Evolutionary conservation across 2,888 invertebrate species (phyloP).

Genomic region (Stenodema calcarata): DNA sequence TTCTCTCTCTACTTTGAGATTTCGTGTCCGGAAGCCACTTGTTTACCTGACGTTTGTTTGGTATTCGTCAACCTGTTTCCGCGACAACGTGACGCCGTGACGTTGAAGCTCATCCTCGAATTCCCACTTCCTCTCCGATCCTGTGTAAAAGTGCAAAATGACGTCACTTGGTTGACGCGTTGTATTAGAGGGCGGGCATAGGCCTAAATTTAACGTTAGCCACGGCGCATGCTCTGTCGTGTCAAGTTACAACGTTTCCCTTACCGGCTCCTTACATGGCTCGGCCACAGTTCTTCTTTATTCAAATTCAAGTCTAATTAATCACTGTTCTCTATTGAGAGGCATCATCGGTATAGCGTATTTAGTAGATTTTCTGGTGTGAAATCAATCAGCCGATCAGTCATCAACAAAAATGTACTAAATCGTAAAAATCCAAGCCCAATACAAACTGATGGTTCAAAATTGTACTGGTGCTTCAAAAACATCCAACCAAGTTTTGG

Average conservation of each 20-base stretch:
- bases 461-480: no score
- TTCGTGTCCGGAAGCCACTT: background rate
- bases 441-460: no score
- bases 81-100: background rate
- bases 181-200: constrained; percentile 5
- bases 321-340: background rate
- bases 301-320: constrained; percentile 2
- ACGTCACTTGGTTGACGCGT: constrained; percentile 30
- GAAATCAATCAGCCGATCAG: no score
- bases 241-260: constrained; percentile 6
- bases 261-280: constrained; percentile 32
- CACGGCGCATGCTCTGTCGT: constrained; percentile 8
- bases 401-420: no score
- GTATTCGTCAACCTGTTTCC: background rate
- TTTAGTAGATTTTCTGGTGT: no score
- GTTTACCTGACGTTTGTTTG: background rate
- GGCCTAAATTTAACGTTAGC: constrained; percentile 32
- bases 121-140: background rate
- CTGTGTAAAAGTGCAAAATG: constrained; percentile 24
- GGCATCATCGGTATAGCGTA: background rate
- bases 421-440: no score
- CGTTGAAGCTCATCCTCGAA: background rate
- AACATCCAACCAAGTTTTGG: no score
- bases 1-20: background rate
- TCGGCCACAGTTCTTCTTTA: background rate